Evolutionary conservation across 2,113 vertebrate species (phyloP), one percentile per base, ranked within the genome.

Genomic region (Prolemur simus): DNA sequence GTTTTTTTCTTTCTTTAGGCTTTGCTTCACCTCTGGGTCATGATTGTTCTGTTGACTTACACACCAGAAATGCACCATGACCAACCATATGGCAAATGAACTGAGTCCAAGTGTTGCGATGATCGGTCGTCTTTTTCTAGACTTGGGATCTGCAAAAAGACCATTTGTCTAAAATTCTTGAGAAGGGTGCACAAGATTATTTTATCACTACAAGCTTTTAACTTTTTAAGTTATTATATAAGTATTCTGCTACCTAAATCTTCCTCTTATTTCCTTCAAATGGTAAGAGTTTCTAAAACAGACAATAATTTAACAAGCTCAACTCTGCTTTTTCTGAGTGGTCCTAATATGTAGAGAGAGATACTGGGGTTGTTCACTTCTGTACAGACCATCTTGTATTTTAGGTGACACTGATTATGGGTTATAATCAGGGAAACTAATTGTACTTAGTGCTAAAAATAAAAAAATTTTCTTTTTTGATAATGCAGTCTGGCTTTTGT

Each of bases 31-130:
- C 98, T 99, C 78, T 99, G 99, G 99, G 99, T 99, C 95, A 99
- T 99, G 99, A 98, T 99, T 83, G 99, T 99, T 52, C 99, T 99
- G 8, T 98, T 99, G 97, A 99, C 99, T 1, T 99, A 99, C 84
- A 99, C 99, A 32, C 99, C 99, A 85, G 99, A 99, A 98, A 99
- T 99, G 99, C 99, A 99, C 97, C 99, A 96, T 4, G 98, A 98
- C 68, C 97, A 97, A 21, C 99, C 99, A 8, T 98, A 96, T 25
- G 99, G 99, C 96, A 99, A 98, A 97, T 99, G 98, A 98, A 37
- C 86, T 1, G 60, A 83, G 60, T 54, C 80, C 25, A 17, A 13
- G 4, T 2, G 60, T 23, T 15, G 17, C 32, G 18, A 17, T 25
- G 83, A 52, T 10, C 1, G 32, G 89, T 39, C 45, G 0, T 69